phyloP scores from a whole-genome alignment of 2,113 vertebrate genomes.

The Crotalus tigris region DNA sequence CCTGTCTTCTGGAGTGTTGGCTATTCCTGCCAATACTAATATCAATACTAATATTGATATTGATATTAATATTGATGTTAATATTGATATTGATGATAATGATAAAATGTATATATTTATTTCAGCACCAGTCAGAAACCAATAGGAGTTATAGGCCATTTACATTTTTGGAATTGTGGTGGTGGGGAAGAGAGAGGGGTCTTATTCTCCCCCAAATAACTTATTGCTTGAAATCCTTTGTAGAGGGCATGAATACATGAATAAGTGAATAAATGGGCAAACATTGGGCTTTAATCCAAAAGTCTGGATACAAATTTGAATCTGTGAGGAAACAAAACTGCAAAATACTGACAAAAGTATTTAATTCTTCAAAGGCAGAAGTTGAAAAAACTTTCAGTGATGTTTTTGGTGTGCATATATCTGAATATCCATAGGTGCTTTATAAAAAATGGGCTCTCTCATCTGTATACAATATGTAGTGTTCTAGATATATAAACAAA shows the following conservation, averaged over 20 bases:
- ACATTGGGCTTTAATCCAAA: background rate
- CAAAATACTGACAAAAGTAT: background rate
- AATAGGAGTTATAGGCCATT: background rate
- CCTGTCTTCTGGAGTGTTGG: too few species aligned
- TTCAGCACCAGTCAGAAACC: background rate
- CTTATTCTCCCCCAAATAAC: background rate
- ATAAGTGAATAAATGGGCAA: background rate
- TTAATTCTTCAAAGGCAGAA: background rate
- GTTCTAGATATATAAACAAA: background rate
- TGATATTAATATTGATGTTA: too few species aligned
- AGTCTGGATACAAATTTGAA: background rate
- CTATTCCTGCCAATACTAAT: too few species aligned
- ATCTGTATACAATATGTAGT: background rate
- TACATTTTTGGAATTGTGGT: background rate
- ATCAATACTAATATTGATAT: too few species aligned
- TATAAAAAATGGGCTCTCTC: background rate
- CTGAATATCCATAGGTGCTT: background rate
- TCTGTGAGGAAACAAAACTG: background rate
- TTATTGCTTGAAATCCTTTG: background rate
- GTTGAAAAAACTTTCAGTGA: background rate
- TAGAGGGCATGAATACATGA: background rate
- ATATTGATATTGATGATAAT: background rate
- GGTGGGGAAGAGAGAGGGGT: background rate
- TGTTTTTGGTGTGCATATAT: background rate
- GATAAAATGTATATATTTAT: background rate